Percentiles rank a stretch among this genome's conserved stretches.
These are phyloP conservation scores for Ptilorrhoa leucosticta DNA, from an alignment of 2,113 vertebrate genomes.

Conservation along the genomic window DNA sequence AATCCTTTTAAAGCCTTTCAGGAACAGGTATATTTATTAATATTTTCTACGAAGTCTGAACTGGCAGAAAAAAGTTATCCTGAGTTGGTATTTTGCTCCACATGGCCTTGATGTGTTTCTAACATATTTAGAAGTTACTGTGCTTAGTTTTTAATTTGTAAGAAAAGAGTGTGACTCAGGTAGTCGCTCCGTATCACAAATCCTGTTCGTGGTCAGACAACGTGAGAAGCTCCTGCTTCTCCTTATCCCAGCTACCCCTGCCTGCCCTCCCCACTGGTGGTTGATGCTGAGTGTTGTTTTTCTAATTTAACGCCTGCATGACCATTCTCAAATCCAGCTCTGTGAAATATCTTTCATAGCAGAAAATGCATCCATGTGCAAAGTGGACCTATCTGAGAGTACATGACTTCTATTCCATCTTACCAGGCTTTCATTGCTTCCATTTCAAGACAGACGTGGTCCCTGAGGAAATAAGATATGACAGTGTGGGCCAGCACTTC, in stretches of 20 bases:
- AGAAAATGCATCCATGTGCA: background rate
- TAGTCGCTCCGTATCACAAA: background rate
- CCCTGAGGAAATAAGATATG: background rate
- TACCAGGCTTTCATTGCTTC: background rate
- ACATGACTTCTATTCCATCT: background rate
- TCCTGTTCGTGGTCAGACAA: background rate
- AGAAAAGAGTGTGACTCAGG: background rate
- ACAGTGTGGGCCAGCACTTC: background rate
- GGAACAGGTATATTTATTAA: background rate
- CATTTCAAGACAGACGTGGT: background rate
- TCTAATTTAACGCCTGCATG: background rate
- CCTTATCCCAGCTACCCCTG: background rate
- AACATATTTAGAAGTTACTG: background rate
- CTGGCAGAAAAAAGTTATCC: background rate
- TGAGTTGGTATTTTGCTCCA: background rate
- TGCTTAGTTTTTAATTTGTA: background rate
- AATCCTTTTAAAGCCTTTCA: background rate
- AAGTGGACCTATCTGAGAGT: background rate
- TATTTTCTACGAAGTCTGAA: background rate
- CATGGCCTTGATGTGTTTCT: background rate
- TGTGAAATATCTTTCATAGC: background rate
- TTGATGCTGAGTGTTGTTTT: background rate
- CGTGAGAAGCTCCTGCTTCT: background rate
- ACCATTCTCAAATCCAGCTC: background rate
- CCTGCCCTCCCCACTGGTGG: background rate